These are phyloP conservation scores for Falco columbarius DNA, from an alignment of 2,797 vertebrate genomes.

Conservation along the genomic window DNA sequence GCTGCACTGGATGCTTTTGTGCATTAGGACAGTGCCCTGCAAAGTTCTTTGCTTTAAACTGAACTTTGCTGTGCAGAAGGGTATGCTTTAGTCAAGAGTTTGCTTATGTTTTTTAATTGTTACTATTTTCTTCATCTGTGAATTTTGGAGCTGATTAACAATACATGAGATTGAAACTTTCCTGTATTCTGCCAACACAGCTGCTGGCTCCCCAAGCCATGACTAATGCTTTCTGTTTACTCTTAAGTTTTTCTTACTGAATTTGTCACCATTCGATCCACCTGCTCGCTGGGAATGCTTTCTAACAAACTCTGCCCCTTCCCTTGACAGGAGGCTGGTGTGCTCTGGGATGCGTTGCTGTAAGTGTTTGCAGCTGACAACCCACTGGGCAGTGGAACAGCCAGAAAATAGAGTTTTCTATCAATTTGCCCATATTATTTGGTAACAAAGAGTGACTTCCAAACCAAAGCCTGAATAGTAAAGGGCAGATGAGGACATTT, in stretches of 20 bases:
- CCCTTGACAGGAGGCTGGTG: rapidly evolving
- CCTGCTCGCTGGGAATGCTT: not conserved
- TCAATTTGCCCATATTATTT: not conserved
- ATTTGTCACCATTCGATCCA: not conserved
- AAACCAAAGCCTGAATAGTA: not conserved
- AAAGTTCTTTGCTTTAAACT: not conserved
- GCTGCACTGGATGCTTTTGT: not conserved
- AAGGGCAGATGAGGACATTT: not conserved
- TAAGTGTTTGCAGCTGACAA: not conserved
- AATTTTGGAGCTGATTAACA: not conserved
- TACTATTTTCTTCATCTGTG: not conserved
- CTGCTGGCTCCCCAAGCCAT: not conserved
- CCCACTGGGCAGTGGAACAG: not conserved
- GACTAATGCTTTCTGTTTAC: not conserved
- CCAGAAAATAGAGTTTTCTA: not conserved
- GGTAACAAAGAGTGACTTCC: not conserved
- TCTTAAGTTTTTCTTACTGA: not conserved
- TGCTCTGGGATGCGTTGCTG: not conserved
- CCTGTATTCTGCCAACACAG: not conserved
- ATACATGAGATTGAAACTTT: not conserved
- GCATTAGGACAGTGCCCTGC: not conserved
- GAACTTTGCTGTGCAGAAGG: not conserved
- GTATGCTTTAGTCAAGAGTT: not conserved
- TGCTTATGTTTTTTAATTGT: not conserved
- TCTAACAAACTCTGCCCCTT: not conserved